These are phyloP conservation scores for Nowickia ferox DNA, from an alignment of 2,888 invertebrate genomes.

Conservation along the genomic window DNA sequence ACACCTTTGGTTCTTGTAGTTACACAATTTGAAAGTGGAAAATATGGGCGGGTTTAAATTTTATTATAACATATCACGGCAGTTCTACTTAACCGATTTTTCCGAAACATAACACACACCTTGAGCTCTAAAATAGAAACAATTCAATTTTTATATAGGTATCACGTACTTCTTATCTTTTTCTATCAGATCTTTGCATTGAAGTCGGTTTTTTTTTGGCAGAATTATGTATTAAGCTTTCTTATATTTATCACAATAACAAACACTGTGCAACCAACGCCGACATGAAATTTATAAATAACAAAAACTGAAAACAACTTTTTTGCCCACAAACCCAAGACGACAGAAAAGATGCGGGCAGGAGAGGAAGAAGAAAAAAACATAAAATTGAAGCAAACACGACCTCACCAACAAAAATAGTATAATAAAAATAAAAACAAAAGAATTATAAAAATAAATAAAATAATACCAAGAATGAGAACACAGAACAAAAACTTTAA, in stretches of 20 bases:
- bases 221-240: neutral
- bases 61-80: too few relatives aligned
- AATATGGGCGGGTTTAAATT: too few relatives aligned
- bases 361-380: slow-evolving; percentile 3
- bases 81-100: too few relatives aligned
- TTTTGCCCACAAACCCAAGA: neutral
- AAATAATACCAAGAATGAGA: slow-evolving; percentile 23
- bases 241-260: neutral
- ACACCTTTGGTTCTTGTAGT: too few relatives aligned
- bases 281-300: slow-evolving; percentile 45
- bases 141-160: too few relatives aligned
- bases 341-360: slow-evolving; percentile 7
- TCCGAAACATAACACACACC: too few relatives aligned
- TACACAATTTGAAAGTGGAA: too few relatives aligned
- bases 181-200: too few relatives aligned
- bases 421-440: slow-evolving; percentile 6
- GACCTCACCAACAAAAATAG: slow-evolving; percentile 60
- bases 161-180: too few relatives aligned
- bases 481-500: slow-evolving; percentile 37
- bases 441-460: neutral
- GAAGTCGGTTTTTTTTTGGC: too few relatives aligned
- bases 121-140: too few relatives aligned
- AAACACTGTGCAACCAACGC: slow-evolving; percentile 48
- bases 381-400: slow-evolving; percentile 49
- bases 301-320: slow-evolving; percentile 13